phyloP scores from a whole-genome alignment of 2,113 vertebrate genomes.

The Pseudorasbora parva region DNA sequence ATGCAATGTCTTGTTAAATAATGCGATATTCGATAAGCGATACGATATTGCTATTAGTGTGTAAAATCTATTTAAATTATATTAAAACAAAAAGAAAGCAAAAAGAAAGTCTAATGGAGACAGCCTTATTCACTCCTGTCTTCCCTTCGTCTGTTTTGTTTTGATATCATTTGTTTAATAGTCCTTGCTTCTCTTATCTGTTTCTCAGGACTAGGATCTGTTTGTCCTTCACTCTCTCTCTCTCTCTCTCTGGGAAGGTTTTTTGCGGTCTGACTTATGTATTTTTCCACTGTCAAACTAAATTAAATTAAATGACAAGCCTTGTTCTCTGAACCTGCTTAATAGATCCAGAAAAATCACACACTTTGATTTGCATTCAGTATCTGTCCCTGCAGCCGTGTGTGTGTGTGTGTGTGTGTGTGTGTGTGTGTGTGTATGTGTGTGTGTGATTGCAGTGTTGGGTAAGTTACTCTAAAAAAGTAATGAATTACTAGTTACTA shows the following conservation, averaged over 20 bases:
- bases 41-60: too few relatives aligned
- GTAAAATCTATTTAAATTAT: too few relatives aligned
- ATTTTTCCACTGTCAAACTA: neutral
- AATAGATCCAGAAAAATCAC: too few relatives aligned
- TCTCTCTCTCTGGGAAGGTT: slow-evolving; percentile 6
- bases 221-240: slow-evolving; percentile 1
- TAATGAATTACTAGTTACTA: too few relatives aligned
- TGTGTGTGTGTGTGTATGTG: too few relatives aligned
- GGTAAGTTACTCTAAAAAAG: too few relatives aligned
- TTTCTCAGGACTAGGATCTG: neutral
- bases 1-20: too few relatives aligned
- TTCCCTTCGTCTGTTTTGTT: neutral
- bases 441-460: too few relatives aligned
- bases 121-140: too few relatives aligned
- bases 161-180: neutral
- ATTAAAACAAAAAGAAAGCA: too few relatives aligned
- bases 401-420: neutral
- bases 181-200: neutral
- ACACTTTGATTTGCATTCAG: neutral
- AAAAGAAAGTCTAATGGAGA: too few relatives aligned
- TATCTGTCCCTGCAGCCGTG: neutral
- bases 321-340: neutral
- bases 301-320: neutral
- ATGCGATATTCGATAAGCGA: too few relatives aligned
- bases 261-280: neutral